Evolutionary conservation across 2,888 invertebrate species (phyloP).

Genomic region (Tridacna gigas): DNA sequence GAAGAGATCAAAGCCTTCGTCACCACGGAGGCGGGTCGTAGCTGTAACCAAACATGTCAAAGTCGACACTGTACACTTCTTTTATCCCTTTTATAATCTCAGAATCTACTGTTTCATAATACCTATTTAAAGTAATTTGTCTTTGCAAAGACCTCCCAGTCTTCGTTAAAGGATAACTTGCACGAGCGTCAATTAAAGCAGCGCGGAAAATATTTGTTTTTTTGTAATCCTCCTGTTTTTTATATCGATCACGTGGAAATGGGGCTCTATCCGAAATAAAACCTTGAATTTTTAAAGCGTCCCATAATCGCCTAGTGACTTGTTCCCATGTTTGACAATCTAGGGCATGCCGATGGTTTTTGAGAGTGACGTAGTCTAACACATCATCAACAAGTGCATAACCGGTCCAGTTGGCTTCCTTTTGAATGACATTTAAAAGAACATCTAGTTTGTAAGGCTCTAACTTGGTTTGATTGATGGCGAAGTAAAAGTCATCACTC

Average conservation of each 20-base stretch:
- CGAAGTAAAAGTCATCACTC: neutral
- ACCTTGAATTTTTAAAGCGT: constrained; percentile 33
- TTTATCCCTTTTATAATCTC: constrained; percentile 9
- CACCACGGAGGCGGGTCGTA: neutral
- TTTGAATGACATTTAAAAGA: neutral
- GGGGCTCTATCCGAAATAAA: constrained; percentile 25
- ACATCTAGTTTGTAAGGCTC: neutral
- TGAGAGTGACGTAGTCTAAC: neutral
- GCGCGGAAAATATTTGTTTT: neutral
- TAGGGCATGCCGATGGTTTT: neutral
- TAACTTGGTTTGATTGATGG: neutral
- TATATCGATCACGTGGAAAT: constrained; percentile 15
- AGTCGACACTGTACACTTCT: constrained; percentile 5
- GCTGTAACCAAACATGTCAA: constrained; percentile 16
- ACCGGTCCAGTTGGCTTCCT: constrained; percentile 1
- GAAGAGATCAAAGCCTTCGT: too few species aligned
- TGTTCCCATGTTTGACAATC: constrained; percentile 21
- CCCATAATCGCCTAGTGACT: constrained; percentile 27
- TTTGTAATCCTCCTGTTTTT: neutral
- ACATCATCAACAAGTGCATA: constrained; percentile 10
- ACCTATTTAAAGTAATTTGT: neutral
- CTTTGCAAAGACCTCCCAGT: neutral
- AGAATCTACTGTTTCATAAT: neutral
- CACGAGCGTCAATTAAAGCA: neutral
- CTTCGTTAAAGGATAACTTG: neutral